Percentiles rank a stretch among this genome's conserved stretches.
These are phyloP conservation scores for Pimephales promelas DNA, from an alignment of 2,113 vertebrate genomes.

Conservation along the genomic window DNA sequence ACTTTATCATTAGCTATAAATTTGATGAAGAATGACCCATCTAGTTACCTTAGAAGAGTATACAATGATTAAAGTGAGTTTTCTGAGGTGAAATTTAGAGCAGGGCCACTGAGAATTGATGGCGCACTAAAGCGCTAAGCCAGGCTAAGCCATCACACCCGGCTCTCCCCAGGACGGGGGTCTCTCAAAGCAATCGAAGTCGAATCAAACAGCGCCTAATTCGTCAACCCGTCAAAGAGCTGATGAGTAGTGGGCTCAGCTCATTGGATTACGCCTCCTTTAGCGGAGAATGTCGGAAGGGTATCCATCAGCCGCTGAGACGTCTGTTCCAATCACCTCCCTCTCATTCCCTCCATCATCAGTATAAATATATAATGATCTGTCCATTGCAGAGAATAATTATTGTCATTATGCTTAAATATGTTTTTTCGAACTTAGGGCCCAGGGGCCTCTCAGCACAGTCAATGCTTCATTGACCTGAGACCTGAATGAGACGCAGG, in stretches of 20 bases:
- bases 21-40: constrained; percentile 7
- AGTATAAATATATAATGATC: constrained; percentile 53
- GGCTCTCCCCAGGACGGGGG: constrained; percentile 2
- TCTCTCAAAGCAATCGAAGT: constrained; percentile 35
- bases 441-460: constrained; percentile 32
- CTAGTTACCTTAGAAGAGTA: neutral
- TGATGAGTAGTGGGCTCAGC: constrained; percentile 19
- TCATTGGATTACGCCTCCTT: constrained; percentile 35
- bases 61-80: constrained; percentile 31
- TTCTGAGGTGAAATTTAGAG: neutral
- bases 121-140: constrained; percentile 32
- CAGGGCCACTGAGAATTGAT: constrained; percentile 30
- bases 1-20: constrained; percentile 32
- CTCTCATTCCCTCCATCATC: constrained; percentile 16
- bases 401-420: constrained; percentile 55
- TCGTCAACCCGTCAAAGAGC: neutral
- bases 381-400: constrained; percentile 42
- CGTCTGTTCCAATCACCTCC: constrained; percentile 7
- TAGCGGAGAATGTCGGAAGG: neutral
- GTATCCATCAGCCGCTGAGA: constrained; percentile 38
- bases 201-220: constrained; percentile 26
- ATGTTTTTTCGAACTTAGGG: constrained; percentile 40
- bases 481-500: constrained; percentile 39
- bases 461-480: constrained; percentile 53
- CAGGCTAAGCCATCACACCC: constrained; percentile 14